These are phyloP conservation scores for Alosa sapidissima DNA, from an alignment of 2,797 vertebrate species.

Conservation along the genomic window DNA sequence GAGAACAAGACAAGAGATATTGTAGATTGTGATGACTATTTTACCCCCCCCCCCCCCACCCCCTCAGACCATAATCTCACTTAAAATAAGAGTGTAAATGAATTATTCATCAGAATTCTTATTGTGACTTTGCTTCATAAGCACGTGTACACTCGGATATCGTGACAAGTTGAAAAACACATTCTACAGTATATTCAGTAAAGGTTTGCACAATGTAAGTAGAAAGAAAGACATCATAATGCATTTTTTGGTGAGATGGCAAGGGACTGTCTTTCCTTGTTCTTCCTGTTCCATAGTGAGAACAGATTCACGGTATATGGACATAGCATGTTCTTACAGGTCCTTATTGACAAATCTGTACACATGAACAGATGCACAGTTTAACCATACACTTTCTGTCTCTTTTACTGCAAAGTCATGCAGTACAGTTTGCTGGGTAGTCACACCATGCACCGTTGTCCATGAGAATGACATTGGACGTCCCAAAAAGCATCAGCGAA, in stretches of 20 bases:
- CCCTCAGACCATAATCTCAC: not conserved
- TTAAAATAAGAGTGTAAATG: constrained; percentile 15
- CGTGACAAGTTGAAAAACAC: constrained; percentile 64
- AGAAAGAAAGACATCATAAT: constrained; percentile 48
- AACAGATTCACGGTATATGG: constrained; percentile 6
- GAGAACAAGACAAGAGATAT: constrained; percentile 63
- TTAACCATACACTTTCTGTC: constrained; percentile 1
- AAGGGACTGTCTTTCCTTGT: constrained; percentile 28
- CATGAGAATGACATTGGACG: not conserved
- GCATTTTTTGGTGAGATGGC: constrained; percentile 37
- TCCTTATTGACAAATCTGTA: constrained; percentile 30
- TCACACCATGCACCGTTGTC: not conserved
- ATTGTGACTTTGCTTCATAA: constrained; percentile 47
- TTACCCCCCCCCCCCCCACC: not conserved
- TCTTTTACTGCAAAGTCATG: constrained; percentile 39
- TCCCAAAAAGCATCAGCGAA: not conserved
- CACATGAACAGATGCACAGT: constrained; percentile 36
- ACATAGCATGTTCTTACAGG: not conserved
- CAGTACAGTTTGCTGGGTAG: constrained; percentile 24
- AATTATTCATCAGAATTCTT: constrained; percentile 1
- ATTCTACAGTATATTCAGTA: constrained; percentile 57
- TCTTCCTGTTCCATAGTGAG: constrained; percentile 8
- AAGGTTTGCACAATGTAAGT: constrained; percentile 50
- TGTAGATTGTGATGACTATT: constrained; percentile 51
- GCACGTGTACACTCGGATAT: constrained; percentile 53